phyloP scores from a whole-genome alignment of 2,797 vertebrate genomes.

The Siniperca scherzeri region DNA sequence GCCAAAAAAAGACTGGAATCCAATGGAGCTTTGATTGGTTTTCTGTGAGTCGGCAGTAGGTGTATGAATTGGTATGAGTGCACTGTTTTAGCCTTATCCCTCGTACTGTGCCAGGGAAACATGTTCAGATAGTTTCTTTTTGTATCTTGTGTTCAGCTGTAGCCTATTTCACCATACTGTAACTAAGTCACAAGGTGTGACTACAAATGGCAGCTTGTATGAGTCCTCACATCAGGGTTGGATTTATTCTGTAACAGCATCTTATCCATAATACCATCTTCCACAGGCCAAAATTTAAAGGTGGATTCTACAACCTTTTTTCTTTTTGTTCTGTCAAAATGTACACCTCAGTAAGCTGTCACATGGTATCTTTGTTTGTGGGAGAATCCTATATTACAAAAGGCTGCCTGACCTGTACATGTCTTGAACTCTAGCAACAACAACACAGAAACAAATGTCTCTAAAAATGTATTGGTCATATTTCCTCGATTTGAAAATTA shows the following conservation, averaged over 20 bases:
- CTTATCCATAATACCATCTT: conserved; percentile 46
- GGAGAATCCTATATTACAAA: conserved; percentile 43
- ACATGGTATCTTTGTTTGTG: conserved; percentile 38
- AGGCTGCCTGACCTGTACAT: conserved; percentile 58
- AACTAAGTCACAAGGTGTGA: conserved; percentile 66
- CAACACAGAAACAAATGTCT: conserved; percentile 58
- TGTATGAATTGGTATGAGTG: conserved; percentile 47
- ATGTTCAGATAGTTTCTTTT: conserved; percentile 23
- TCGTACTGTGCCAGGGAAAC: conserved; percentile 60
- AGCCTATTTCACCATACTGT: conserved; percentile 64
- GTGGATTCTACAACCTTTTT: conserved; percentile 30
- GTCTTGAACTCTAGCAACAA: conserved; percentile 55
- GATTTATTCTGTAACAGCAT: conserved; percentile 49
- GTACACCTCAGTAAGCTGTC: conserved; percentile 47
- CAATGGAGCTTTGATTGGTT: conserved; percentile 41
- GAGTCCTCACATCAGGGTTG: conserved; percentile 54
- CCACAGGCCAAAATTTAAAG: conserved; percentile 62
- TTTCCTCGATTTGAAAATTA: conserved; percentile 51
- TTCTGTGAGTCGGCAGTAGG: conserved; percentile 37
- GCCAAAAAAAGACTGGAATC: conserved; percentile 71
- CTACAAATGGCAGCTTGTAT: conserved; percentile 77
- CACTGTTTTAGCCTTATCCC: conserved; percentile 74
- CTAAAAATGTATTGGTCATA: conserved; percentile 53
- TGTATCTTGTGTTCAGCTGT: conserved; percentile 55
- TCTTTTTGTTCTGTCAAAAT: conserved; percentile 30